Evolutionary conservation across 2,797 vertebrate genomes (phyloP).

Genomic region (Mus caroli): DNA sequence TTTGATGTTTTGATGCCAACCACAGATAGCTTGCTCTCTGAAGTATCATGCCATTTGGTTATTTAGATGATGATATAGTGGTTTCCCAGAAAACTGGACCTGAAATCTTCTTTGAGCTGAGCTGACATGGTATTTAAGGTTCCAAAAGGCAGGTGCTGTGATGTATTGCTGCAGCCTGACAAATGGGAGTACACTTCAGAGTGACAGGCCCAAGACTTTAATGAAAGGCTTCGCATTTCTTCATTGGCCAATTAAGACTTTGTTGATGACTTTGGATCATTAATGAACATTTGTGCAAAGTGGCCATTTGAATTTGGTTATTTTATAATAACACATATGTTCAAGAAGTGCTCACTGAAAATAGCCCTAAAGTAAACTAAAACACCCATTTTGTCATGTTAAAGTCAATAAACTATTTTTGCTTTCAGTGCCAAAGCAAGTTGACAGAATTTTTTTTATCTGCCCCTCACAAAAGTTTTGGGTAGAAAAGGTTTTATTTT

Average conservation of each 20-base stretch:
- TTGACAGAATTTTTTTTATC: constrained; percentile 60
- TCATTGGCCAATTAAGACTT: constrained; percentile 84
- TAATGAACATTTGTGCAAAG: constrained; percentile 82
- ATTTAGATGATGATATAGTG: constrained; percentile 87
- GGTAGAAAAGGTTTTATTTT: constrained; percentile 59
- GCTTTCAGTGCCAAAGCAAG: constrained; percentile 63
- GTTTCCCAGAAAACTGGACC: constrained; percentile 85
- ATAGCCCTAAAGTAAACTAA: constrained; percentile 62
- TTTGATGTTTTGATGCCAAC: constrained; percentile 82
- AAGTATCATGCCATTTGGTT: constrained; percentile 85
- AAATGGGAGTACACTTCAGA: constrained; percentile 83
- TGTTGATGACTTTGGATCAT: constrained; percentile 84
- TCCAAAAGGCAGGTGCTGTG: constrained; percentile 79
- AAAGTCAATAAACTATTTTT: constrained; percentile 55
- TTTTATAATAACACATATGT: constrained; percentile 76
- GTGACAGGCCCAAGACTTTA: constrained; percentile 82
- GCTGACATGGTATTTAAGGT: constrained; percentile 83
- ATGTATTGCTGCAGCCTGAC: constrained; percentile 80
- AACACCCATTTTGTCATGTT: constrained; percentile 55
- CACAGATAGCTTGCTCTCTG: constrained; percentile 84
- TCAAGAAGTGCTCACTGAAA: constrained; percentile 70
- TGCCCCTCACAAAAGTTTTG: constrained; percentile 63
- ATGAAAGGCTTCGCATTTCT: constrained; percentile 79
- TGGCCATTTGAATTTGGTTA: constrained; percentile 81
- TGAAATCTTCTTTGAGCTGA: constrained; percentile 86